Base-by-base conservation (phyloP, 2,797 vertebrate genomes). In the Lutjanus campechanus region DNA sequence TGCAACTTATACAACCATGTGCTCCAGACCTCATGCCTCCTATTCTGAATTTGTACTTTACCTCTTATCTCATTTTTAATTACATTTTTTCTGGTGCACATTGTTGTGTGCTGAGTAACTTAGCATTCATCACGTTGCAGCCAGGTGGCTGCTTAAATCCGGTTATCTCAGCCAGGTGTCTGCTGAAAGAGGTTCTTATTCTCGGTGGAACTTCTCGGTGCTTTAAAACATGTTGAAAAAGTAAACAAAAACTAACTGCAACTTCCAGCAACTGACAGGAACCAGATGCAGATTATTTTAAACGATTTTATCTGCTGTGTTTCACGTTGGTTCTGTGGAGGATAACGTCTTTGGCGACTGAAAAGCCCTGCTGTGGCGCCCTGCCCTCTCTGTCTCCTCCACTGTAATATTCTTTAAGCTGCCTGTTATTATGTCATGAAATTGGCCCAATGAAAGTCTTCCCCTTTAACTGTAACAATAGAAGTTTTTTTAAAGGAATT, bases 361-460 rank as follows among this genome's bases (percentile, higher is more conserved):
- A 58, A 36, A 13, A 54, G 41, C 54, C 0, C 46, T 43, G 61
- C 77, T 1, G 36, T 61, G 76, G 44, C 71, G 76, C 43, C 47
- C 36, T 63, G 67, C 51, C 63, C 69, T 63, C 75, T 63, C 25
- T 4, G 11, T 62, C 82, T 78, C 83, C 80, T 72, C 58, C 58
- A 2, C 55, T 69, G 20, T 77, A 74, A 81, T 76, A 63, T 75
- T 69, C 71, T 67, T 67, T 69, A 78, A 77, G 70, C 79, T 58
- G 76, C 67, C 58, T 78, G 43, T 87, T 82, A 85, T 88, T 77
- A 87, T 83, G 79, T 85, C 71, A 86, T 83, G 72, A 91, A 87
- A 81, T 64, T 82, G 83, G 82, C 82, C 83, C 85, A 75, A 75
- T 87, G 73, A 85, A 87, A 84, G 66, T 82, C 78, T 84, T 86